Evolutionary conservation across 2,797 vertebrate species (phyloP).

Genomic region (Clamator glandarius): DNA sequence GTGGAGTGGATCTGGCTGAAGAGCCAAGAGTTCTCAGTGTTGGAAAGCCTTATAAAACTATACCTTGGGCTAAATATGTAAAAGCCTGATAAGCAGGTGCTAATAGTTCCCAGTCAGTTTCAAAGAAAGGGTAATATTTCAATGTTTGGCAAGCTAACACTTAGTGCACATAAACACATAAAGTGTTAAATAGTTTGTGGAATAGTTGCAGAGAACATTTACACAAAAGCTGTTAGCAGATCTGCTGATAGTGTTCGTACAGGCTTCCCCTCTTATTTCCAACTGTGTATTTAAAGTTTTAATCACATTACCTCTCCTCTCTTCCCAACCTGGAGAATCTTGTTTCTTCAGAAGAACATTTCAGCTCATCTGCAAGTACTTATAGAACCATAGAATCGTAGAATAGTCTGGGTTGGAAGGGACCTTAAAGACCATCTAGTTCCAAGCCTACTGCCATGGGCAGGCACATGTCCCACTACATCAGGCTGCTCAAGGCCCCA

Average conservation of each 20-base stretch:
- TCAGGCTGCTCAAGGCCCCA: too few species aligned
- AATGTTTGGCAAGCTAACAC: neutral
- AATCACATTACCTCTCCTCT: neutral
- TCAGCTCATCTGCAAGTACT: neutral
- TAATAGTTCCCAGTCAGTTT: slow-evolving; percentile 10
- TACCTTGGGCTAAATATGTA: slow-evolving; percentile 17
- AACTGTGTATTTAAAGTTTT: neutral
- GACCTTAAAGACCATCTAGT: too few species aligned
- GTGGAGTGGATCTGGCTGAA: neutral
- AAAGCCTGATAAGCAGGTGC: slow-evolving; percentile 26
- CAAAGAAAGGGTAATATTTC: slow-evolving; percentile 15
- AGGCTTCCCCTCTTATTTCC: neutral
- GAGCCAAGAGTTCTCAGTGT: neutral
- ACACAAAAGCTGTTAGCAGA: neutral
- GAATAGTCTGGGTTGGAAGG: too few species aligned
- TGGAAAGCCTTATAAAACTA: neutral
- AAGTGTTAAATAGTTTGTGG: neutral
- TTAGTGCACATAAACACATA: neutral
- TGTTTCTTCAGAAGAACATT: neutral
- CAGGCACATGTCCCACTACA: too few species aligned
- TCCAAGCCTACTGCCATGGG: too few species aligned
- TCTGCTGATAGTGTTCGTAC: neutral
- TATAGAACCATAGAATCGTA: too few species aligned
- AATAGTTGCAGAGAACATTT: neutral
- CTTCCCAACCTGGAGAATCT: accelerated